A percentile compares a stretch with the other conserved stretches of the same genome.
Evolutionary conservation across 2,888 invertebrate genomes (phyloP).

Genomic region (Apamea sordens): DNA sequence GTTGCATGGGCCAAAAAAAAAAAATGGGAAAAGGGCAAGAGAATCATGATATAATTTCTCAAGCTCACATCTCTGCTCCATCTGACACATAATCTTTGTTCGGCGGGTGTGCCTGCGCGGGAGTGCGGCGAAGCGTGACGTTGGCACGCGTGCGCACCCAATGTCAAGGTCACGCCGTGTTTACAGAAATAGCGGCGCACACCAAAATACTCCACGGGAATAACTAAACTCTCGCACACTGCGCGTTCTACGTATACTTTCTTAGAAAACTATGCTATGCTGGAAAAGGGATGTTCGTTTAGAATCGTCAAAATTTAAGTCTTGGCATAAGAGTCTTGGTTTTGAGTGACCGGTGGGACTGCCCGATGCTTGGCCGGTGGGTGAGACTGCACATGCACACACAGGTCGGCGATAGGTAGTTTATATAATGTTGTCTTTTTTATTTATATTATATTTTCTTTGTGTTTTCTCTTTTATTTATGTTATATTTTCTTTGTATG

Average conservation of each 20-base stretch:
- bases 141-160: conserved; percentile 63
- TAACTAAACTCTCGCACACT: conserved; percentile 32
- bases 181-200: conserved; percentile 64
- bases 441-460: no score
- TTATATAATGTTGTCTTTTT: no score
- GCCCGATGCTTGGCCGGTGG: no score
- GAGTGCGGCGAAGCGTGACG: conserved; percentile 64
- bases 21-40: background rate
- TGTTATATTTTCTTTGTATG: no score
- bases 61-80: conserved; percentile 3
- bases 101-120: conserved; percentile 1
- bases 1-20: no score
- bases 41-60: background rate
- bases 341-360: no score
- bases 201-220: conserved; percentile 62
- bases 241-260: conserved; percentile 18
- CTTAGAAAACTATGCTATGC: background rate
- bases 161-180: conserved; percentile 72
- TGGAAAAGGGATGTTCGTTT: background rate
- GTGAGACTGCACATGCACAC: no score
- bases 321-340: background rate
- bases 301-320: no score
- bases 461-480: no score
- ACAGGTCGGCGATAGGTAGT: no score
- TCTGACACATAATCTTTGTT: conserved; percentile 44